These are phyloP conservation scores for Cremastinae sp. DNA, from an alignment of 2,888 invertebrate genomes.

Conservation along the genomic window DNA sequence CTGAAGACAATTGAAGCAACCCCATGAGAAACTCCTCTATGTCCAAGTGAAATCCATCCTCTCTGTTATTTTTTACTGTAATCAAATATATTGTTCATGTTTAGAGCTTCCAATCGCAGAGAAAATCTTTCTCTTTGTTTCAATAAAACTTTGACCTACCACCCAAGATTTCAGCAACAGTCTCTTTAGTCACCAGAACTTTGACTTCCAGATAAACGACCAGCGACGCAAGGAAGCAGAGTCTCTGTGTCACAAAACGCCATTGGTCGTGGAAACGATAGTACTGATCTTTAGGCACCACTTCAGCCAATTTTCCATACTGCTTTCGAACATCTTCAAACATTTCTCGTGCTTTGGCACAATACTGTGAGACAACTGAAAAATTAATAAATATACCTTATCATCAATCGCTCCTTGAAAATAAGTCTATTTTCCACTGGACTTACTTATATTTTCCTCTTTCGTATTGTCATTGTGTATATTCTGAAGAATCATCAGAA, in stretches of 20 bases:
- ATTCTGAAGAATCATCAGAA: slow-evolving; percentile 89
- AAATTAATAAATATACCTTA: slow-evolving; percentile 4
- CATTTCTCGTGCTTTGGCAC: slow-evolving; percentile 84
- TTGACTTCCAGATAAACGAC: slow-evolving; percentile 91
- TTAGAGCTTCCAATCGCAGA: no score
- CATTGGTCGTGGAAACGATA: slow-evolving; percentile 95
- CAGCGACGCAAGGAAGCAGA: slow-evolving; percentile 89
- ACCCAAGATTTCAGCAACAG: slow-evolving; percentile 89
- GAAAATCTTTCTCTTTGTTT: background rate
- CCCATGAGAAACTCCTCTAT: slow-evolving; percentile 95
- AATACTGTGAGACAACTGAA: slow-evolving; percentile 84
- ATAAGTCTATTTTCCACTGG: background rate
- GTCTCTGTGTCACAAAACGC: slow-evolving; percentile 90
- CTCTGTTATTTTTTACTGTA: slow-evolving; percentile 86
- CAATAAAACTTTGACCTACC: slow-evolving; percentile 83
- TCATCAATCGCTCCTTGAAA: background rate
- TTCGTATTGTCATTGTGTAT: slow-evolving; percentile 88
- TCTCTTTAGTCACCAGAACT: slow-evolving; percentile 87
- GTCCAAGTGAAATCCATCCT: slow-evolving; percentile 93
- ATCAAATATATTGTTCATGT: background rate
- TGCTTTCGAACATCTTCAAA: slow-evolving; percentile 86
- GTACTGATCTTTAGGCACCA: slow-evolving; percentile 90
- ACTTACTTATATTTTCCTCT: slow-evolving; percentile 84
- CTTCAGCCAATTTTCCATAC: slow-evolving; percentile 84
- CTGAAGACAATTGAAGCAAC: slow-evolving; percentile 90